phyloP scores from a whole-genome alignment of 2,113 vertebrate genomes.

The Brachypteracias leptosomus region DNA sequence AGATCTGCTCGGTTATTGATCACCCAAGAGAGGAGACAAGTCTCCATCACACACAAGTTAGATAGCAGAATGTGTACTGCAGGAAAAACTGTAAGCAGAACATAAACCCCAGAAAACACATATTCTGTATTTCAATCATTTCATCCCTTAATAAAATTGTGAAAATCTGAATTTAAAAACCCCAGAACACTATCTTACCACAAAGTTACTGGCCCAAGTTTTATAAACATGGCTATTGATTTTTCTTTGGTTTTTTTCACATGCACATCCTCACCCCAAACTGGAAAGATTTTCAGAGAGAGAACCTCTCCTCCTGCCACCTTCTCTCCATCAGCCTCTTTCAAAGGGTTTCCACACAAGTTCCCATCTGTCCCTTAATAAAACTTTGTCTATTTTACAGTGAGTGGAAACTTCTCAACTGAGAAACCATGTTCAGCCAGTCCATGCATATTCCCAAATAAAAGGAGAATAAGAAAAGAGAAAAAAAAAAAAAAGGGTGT shows the following conservation, averaged over 20 bases:
- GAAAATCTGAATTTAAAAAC: background rate
- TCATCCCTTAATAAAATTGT: background rate
- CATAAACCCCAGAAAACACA: fast-evolving
- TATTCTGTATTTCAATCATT: background rate
- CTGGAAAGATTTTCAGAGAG: background rate
- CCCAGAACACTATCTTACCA: background rate
- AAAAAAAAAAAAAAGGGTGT: too few species aligned
- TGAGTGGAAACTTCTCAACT: background rate
- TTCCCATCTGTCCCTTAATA: background rate
- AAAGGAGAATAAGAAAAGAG: too few species aligned
- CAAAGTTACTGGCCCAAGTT: background rate
- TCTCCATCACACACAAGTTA: background rate
- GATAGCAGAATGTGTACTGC: background rate
- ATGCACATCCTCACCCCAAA: background rate
- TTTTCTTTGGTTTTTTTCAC: background rate
- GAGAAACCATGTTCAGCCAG: background rate
- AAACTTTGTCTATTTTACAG: background rate
- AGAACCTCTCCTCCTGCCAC: background rate
- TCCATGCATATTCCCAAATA: background rate
- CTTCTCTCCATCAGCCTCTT: background rate
- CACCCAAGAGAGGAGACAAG: fast-evolving
- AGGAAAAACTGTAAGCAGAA: background rate
- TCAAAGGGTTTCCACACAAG: background rate
- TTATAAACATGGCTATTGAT: background rate
- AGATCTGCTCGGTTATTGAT: background rate